Evolutionary conservation across 2,113 vertebrate species (phyloP), one percentile per base, ranked within the genome.

Genomic region (Prochilodus magdalenae): DNA sequence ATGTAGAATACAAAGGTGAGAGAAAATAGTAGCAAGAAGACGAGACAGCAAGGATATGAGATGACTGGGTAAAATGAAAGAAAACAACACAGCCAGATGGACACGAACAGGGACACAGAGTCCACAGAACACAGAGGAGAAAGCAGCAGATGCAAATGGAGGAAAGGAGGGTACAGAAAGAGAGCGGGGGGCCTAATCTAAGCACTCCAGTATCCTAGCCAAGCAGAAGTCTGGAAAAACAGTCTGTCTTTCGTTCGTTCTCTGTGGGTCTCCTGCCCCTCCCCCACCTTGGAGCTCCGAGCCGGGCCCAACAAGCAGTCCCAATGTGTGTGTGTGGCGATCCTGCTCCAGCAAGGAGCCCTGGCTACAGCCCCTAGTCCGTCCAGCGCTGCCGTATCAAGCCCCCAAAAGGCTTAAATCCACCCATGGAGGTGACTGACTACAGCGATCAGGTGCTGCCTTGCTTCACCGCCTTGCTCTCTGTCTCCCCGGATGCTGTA

Each of bases 401-500:
- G 77, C 40, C 84, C 83, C 83, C 3, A 26, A 29, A 11, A 18
- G 40, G 53, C 70, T 73, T 53, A 51, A 73, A 86, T 92, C 87
- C n/a, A 79, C 86, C 86, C 85, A 62, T 75, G 83, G 67, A 73
- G 33, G 44, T 12, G 14, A 65, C 70, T 62, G 84, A 36, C 40
- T 75, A 73, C 7, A 20, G 20, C 27, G 51, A 80, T 77, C 70
- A 75, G 33, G 65, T 27, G 26, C 71, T 76, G 63, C 88, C 51
- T 79, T 47, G 87, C 62, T 87, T 86, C 86, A 75, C 86, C 90
- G 88, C 87, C 87, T 88, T 87, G 85, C 84, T 86, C 88, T 88
- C 90, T 86, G 92, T 92, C 91, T 91, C 92, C 89, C 90, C 87
- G 91, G 91, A 91, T 93, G 92, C 90, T 91, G 92, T 88, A 91